These are phyloP conservation scores for Polypedilum vanderplanki DNA, from an alignment of 1,140 invertebrate species.

Conservation along the genomic window DNA sequence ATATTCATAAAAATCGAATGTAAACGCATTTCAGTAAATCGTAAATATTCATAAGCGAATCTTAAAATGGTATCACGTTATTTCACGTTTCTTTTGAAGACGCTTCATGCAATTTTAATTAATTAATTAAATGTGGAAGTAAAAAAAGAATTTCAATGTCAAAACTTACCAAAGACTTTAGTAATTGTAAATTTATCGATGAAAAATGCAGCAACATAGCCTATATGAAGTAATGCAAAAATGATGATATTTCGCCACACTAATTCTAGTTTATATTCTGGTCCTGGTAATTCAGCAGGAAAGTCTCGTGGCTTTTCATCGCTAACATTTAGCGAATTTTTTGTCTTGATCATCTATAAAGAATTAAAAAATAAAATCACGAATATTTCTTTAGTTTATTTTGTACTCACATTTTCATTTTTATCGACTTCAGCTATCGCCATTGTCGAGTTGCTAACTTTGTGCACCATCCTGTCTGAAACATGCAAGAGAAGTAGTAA, in stretches of 20 bases:
- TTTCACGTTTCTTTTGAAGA: too few species aligned
- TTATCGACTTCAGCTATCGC: background rate
- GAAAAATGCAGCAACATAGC: slow-evolving; percentile 55
- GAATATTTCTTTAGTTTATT: background rate
- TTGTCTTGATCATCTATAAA: background rate
- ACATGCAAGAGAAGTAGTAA: too few species aligned
- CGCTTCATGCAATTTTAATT: too few species aligned
- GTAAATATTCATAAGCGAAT: too few species aligned
- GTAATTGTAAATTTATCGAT: background rate
- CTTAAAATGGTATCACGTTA: too few species aligned
- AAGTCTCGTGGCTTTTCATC: background rate
- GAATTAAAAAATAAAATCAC: background rate
- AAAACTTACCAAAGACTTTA: background rate
- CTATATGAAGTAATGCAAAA: slow-evolving; percentile 58
- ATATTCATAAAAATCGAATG: too few species aligned
- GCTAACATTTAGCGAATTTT: slow-evolving; percentile 8
- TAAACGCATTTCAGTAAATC: too few species aligned
- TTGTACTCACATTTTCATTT: background rate
- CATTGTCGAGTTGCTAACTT: too few species aligned
- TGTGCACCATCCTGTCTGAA: too few species aligned
- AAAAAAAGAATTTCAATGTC: background rate
- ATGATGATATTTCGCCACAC: slow-evolving; percentile 70
- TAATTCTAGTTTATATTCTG: slow-evolving; percentile 44
- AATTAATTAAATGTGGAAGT: background rate
- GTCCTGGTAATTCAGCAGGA: background rate